Evolutionary conservation across 2,888 invertebrate species (phyloP), one percentile per base, ranked within the genome.

Genomic region (Acleris cristana): DNA sequence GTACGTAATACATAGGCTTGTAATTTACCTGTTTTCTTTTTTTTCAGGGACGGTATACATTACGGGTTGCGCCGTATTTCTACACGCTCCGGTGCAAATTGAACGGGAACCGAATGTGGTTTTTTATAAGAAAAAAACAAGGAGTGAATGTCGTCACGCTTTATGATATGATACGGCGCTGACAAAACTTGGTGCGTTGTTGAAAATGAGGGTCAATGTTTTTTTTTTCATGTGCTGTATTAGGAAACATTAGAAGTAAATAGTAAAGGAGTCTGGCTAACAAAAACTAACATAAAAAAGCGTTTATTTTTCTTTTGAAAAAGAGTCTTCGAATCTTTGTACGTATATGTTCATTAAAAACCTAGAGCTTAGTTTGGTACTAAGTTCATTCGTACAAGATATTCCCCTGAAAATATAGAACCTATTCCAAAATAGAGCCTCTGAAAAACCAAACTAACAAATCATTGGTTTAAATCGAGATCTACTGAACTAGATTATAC

Each of bases 31-130:
- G 74, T 82, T 85, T 80, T 80, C 80, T 84, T 86, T 87, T 86
- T 81, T 77, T 74, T 72, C 58, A 57, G 68, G 68, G 72, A 72
- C 69, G 75, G 78, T 81, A 83, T 83, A 79, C 85, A 82, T 83
- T 85, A 83, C 79, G 81, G 80, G 79, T 81, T 80, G 79, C 80
- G 82, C 77, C 87, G 83, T 89, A 87, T 88, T 86, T 88, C 85
- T 84, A 80, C 75, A 74, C 82, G 87, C 86, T 80, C 73, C 83
- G 80, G 74, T 81, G 83, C 76, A 87, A 85, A 84, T 84, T 84
- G 86, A 84, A 82, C 86, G 83, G 82, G 83, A 77, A 80, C 79
- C 64, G 81, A 82, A 84, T 79, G 78, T 74, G 79, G 76, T 80
- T 77, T 79, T 82, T 82, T 77, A 78, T 79, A 74, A 79, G 73